Evolutionary conservation across 2,888 invertebrate genomes (phyloP).

Genomic region (Lysandra bellargus): DNA sequence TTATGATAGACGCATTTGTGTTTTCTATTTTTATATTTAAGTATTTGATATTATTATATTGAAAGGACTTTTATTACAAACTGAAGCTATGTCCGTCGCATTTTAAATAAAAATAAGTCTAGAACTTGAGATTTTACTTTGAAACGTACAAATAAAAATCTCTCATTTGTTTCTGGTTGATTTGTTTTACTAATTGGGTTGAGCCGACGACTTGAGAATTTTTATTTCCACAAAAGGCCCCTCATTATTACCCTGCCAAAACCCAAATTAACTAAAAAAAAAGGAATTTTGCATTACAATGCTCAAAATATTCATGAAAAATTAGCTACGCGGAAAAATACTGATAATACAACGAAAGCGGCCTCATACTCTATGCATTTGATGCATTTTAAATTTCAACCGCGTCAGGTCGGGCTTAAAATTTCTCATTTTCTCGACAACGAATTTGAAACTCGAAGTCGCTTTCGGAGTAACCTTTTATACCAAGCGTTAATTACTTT

Average conservation of each 20-base stretch:
- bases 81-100: too few relatives aligned
- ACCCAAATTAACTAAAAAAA: not conserved
- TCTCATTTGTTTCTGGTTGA: not conserved
- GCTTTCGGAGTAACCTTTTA: not conserved
- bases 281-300: not conserved
- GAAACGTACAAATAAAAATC: not conserved
- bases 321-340: not conserved
- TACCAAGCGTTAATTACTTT: not conserved
- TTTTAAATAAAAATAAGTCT: too few relatives aligned
- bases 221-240: not conserved
- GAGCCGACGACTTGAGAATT: not conserved
- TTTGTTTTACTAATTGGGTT: not conserved
- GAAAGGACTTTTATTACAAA: too few relatives aligned
- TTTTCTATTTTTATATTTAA: too few relatives aligned
- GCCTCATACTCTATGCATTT: constrained; percentile 1
- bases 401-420: not conserved
- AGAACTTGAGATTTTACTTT: not conserved
- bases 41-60: too few relatives aligned
- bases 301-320: constrained; percentile 6
- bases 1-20: too few relatives aligned
- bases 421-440: constrained; percentile 4
- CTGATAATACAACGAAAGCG: not conserved
- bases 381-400: constrained; percentile 11
- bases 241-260: not conserved
- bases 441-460: not conserved